phyloP scores from a whole-genome alignment of 2,113 vertebrate species.

The Oxygymnocypris stewartii region DNA sequence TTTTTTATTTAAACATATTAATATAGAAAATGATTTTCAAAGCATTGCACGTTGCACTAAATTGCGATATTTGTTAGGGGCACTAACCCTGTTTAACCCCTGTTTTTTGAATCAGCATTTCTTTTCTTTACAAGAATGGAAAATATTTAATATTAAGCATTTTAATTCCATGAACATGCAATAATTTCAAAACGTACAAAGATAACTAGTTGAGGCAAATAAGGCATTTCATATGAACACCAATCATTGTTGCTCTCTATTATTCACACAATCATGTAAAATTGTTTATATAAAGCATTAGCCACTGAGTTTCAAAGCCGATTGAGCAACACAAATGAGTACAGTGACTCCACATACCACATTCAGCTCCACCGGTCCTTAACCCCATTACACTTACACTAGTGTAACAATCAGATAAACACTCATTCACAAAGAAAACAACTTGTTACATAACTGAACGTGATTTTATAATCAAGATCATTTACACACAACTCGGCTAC shows the following conservation, averaged over 20 bases:
- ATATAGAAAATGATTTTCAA: not conserved
- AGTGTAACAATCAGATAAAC: not conserved
- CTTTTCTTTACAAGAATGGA: not conserved
- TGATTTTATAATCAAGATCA: not conserved
- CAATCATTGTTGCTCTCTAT: not conserved
- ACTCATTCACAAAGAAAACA: constrained; percentile 7
- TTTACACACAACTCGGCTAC: not conserved
- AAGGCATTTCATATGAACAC: not conserved
- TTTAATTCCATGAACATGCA: not conserved
- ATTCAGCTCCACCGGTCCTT: not conserved
- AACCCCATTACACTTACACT: not conserved
- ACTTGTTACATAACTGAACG: constrained; percentile 15
- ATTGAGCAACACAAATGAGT: not conserved
- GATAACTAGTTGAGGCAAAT: not conserved
- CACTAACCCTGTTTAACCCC: not conserved
- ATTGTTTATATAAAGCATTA: not conserved
- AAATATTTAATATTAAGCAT: not conserved
- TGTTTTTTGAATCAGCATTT: not conserved
- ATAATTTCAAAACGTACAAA: not conserved
- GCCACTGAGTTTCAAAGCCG: not conserved
- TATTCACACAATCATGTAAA: not conserved
- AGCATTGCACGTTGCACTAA: not conserved
- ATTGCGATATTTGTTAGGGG: not conserved
- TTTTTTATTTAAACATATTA: not conserved
- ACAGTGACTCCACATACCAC: not conserved